These are phyloP conservation scores for Acanthurus leucopareius DNA, from an alignment of 2,797 vertebrate species.

Conservation along the genomic window DNA sequence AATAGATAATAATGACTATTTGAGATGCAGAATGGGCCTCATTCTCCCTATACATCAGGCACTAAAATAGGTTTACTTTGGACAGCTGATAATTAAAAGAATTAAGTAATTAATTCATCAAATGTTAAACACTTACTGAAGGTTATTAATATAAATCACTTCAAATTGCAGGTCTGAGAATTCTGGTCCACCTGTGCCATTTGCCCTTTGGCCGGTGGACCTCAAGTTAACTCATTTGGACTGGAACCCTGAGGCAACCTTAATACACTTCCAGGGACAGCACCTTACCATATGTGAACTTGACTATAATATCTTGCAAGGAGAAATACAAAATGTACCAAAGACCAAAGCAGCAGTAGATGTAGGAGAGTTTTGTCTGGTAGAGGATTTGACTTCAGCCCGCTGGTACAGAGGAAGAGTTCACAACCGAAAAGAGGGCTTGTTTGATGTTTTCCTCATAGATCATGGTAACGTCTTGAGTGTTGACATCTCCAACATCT, in stretches of 20 bases:
- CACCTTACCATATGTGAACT: conserved; percentile 85
- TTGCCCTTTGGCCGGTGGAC: conserved; percentile 80
- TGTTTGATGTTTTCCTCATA: conserved; percentile 88
- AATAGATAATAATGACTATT: too few relatives aligned
- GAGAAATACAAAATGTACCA: conserved; percentile 88
- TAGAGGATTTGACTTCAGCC: conserved; percentile 87
- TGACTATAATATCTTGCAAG: conserved; percentile 92
- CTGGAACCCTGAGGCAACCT: conserved; percentile 85
- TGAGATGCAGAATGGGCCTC: too few relatives aligned
- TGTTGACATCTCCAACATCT: conserved; percentile 80
- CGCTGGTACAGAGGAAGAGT: conserved; percentile 94
- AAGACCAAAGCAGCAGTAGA: conserved; percentile 83
- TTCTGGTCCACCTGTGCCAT: conserved; percentile 61
- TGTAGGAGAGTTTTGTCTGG: conserved; percentile 89
- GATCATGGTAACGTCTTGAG: conserved; percentile 88
- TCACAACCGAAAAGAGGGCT: conserved; percentile 78
- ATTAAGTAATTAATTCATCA: background rate
- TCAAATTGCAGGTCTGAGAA: conserved; percentile 80
- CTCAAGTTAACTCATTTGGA: conserved; percentile 89
- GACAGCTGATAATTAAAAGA: too few relatives aligned
- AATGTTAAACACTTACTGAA: background rate
- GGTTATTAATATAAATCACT: background rate
- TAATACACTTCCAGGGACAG: conserved; percentile 92
- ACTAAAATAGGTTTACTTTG: too few relatives aligned
- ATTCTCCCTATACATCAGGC: too few relatives aligned